Evolutionary conservation across 2,888 invertebrate species (phyloP), one percentile per base, ranked within the genome.

Genomic region (Chrysotoxum bicinctum): DNA sequence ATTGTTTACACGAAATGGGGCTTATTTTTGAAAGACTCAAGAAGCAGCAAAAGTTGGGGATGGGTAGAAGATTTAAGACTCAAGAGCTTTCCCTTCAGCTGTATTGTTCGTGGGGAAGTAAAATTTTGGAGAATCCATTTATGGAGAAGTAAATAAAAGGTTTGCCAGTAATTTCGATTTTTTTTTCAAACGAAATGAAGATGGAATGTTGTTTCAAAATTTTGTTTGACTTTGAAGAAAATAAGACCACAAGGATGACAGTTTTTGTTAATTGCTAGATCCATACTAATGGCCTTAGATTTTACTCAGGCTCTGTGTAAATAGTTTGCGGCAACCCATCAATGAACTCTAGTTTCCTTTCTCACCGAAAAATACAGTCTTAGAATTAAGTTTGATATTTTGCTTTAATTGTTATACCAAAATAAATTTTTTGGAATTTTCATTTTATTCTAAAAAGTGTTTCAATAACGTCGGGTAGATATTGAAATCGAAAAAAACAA

Each of bases 1-100:
- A 81, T 75, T 81, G 80, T 81, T 81, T 81, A 81, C 80, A 81
- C 74, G 40, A 69, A 70, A 75, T 70, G 50, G 32, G 69, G 68
- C 79, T 66, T 40, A 70, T 60, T 40, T 19, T 30, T 26, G 2
- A 26, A 21, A 23, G 10, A 30, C 30, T 16, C 40, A 16, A 26
- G 7, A 23, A 50, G 8, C 14, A 14, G 23, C 7, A 2, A 50
- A 2, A 50, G 14, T 6, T 0, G 0, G 6, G 48, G 7, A 14
- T 21, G 14, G 3, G 23, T 9, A 6, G 7, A 8, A 54, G 5
- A 54, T 10, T 16, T 54, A 8, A 30, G 16, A 10, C 4, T 26
- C n/a, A 54, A 30, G 37, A 75, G 66, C 66, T 66, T 45, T 66
- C 23, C 66, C 75, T 45, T 66, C 23, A n/a, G 40, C 58, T 37